Evolutionary conservation across 2,113 vertebrate species (phyloP), one percentile per base, ranked within the genome.

Genomic region (Otis tarda): DNA sequence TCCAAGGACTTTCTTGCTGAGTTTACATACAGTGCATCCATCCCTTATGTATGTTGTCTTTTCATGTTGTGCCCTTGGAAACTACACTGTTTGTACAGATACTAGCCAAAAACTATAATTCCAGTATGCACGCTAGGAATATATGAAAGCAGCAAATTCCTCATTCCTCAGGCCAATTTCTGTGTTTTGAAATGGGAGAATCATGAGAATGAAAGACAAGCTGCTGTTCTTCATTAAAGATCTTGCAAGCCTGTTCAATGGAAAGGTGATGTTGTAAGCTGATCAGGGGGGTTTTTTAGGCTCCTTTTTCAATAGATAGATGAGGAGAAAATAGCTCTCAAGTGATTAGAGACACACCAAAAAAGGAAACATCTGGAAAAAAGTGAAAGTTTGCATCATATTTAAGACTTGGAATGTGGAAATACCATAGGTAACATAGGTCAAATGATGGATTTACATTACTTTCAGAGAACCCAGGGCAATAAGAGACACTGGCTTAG

Each of bases 221-320:
- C 8, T 92, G 11, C 15, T 41, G 43, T 59, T 73, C 28, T 87
- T 65, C 0, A 0, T 82, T 15, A 78, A 75, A 65, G 53, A 31
- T n/a, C 45, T 83, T 73, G 10, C 71, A 76, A 68, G 6, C 4
- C 13, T n/a, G 4, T 68, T 7, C 31, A 39, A 7, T 3, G 25
- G 57, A 91, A 89, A 80, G 28, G 18, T 71, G 15, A 1, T 52
- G 6, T 18, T 94, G 20, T 59, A 86, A 71, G 13, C 4, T 22
- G 53, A 52, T 37, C 0, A 0, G 0, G 4, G 39, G 39, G 39
- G 39, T 55, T 60, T 7, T 9, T 35, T 19, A 15, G 5, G 9
- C 8, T 78, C 3, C 6, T 67, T 21, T 89, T 87, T 94, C 14
- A 43, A 12, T 31, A 59, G 47, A 25, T 21, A 52, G 4, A 73